These are phyloP conservation scores for Malurus splendens DNA, from an alignment of 2,797 vertebrate genomes.

Conservation along the genomic window DNA sequence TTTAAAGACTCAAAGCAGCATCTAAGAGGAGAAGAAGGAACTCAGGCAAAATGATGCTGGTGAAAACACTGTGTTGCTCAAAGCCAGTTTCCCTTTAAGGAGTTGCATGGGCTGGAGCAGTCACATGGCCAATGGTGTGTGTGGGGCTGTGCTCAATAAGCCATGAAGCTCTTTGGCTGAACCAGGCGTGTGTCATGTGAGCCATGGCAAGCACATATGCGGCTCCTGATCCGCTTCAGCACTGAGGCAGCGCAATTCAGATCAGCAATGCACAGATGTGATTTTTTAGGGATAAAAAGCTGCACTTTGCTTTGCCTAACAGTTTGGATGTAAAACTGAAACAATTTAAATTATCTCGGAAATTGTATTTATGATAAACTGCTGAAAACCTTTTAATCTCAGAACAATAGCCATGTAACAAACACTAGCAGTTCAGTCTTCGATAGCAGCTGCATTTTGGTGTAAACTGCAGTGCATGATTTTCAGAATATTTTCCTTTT, in stretches of 20 bases:
- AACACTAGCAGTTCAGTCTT: not conserved
- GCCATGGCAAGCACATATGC: constrained; percentile 50
- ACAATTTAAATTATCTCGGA: not conserved
- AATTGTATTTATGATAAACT: not conserved
- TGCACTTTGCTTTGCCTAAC: not conserved
- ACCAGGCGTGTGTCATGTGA: constrained; percentile 12
- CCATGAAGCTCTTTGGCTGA: constrained; percentile 19
- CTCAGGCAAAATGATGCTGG: rapidly evolving
- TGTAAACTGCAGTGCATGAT: not conserved
- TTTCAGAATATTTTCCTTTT: not conserved
- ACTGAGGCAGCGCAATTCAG: not conserved
- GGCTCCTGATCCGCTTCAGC: not conserved
- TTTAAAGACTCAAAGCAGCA: not conserved
- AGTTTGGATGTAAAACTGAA: not conserved
- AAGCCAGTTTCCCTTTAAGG: not conserved
- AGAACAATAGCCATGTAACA: not conserved
- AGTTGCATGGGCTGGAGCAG: not conserved
- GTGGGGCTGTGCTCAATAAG: constrained; percentile 1
- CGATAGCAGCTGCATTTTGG: not conserved
- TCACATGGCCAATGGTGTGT: not conserved
- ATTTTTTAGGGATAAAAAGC: not conserved
- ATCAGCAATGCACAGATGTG: not conserved
- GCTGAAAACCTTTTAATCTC: not conserved
- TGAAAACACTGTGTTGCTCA: not conserved
- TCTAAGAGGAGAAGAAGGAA: not conserved